Evolutionary conservation across 2,888 invertebrate genomes (phyloP), one percentile per base, ranked within the genome.

Genomic region (Cryptops parisi): DNA sequence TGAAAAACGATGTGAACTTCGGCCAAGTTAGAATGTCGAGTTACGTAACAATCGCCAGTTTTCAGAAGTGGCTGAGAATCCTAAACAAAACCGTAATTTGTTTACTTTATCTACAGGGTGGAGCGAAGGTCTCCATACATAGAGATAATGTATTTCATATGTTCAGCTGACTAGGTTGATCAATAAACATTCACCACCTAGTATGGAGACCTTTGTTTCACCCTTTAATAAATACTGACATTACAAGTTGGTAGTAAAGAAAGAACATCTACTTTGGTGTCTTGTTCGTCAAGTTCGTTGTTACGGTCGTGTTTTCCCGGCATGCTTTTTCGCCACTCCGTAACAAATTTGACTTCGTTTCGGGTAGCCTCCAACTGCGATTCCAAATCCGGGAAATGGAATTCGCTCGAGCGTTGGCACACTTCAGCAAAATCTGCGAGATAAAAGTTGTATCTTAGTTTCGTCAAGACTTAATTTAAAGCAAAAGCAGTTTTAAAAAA

Each of bases 1-100:
- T 99, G 97, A 72, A 94, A 98, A 47, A 96, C 83, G 1, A 93
- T 82, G 72, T 98, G 96, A 45, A 86, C 85, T 67, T 93, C 88
- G 2, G 88, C 83, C 59, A 97, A 76, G 76, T 94, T 94, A 61
- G 91, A 90, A 77, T 96, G 96, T 45, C 68, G 58, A 59, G 70
- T 71, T n/a, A 66, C 54, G 59, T 65, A 66, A 25, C 67, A 61
- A 72, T 91, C 91, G 0, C 90, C 90, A 1, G 84, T 76, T 68
- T 80, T 81, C 58, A 88, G 72, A 60, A 78, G n/a, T n/a, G n/a
- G n/a, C n/a, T n/a, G n/a, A n/a, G n/a, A n/a, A n/a, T n/a, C n/a
- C n/a, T n/a, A n/a, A n/a, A n/a, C n/a, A n/a, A n/a, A n/a, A n/a
- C n/a, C n/a, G n/a, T n/a, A n/a, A n/a, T n/a, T n/a, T n/a, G n/a